Evolutionary conservation across 2,113 vertebrate genomes (phyloP).

Genomic region (Petrocephalus microphthalmus): DNA sequence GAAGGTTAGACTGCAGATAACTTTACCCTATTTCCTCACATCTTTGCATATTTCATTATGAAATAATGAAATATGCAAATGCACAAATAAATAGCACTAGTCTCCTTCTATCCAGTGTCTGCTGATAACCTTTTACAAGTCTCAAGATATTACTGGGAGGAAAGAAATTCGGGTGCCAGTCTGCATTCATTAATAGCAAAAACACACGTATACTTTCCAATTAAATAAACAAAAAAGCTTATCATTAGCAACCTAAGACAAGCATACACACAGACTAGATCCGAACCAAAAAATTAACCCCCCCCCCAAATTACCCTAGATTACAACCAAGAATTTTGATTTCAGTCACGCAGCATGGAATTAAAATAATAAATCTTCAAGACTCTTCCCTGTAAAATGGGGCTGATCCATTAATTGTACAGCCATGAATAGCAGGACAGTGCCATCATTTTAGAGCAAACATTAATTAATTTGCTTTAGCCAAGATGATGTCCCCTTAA

Average conservation of each 20-base stretch:
- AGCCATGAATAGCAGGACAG: not conserved
- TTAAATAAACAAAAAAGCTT: not conserved
- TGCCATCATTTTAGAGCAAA: not conserved
- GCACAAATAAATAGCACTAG: not conserved
- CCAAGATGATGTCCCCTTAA: not conserved
- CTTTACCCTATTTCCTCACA: not conserved
- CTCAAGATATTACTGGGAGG: not conserved
- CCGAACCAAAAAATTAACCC: not conserved
- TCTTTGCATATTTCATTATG: conserved; percentile 9
- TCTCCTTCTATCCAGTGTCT: not conserved
- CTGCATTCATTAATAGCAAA: not conserved
- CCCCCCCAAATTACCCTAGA: not conserved
- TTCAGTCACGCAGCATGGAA: not conserved
- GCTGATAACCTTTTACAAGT: not conserved
- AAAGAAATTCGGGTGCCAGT: not conserved
- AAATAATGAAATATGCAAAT: conserved; percentile 5
- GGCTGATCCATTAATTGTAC: not conserved
- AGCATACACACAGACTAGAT: not conserved
- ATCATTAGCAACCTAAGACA: not conserved
- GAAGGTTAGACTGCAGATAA: conserved; percentile 1
- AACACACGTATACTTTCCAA: not conserved
- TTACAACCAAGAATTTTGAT: not conserved
- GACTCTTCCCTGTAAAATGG: not conserved
- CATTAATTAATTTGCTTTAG: conserved; percentile 8
- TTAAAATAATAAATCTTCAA: not conserved